These are phyloP conservation scores for Ammodytes dubius DNA, from an alignment of 2,113 vertebrate genomes.

Conservation along the genomic window DNA sequence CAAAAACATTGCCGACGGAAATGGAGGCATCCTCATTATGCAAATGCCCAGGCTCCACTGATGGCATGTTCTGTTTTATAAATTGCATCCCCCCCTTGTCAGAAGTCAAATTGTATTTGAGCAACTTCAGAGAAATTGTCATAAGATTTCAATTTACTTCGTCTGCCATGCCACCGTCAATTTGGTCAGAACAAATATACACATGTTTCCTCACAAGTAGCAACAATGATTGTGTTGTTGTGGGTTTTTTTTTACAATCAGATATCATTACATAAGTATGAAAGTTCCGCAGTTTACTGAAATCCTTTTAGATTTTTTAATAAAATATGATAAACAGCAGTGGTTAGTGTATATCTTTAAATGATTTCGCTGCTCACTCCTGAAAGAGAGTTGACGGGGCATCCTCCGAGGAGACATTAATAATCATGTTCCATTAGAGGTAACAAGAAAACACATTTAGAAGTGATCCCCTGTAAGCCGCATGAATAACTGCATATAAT, in stretches of 20 bases:
- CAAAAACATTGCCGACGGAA: constrained; percentile 92
- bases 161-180: constrained; percentile 89
- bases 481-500: constrained; percentile 54
- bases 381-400: constrained; percentile 83
- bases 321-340: constrained; percentile 94
- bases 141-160: constrained; percentile 91
- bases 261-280: constrained; percentile 83
- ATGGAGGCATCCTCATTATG: constrained; percentile 96
- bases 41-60: constrained; percentile 89
- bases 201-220: constrained; percentile 88
- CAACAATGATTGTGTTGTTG: constrained; percentile 87
- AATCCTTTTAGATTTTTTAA: constrained; percentile 88
- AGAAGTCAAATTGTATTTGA: constrained; percentile 97
- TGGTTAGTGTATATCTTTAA: constrained; percentile 93
- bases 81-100: constrained; percentile 95
- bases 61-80: constrained; percentile 96
- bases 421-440: constrained; percentile 91
- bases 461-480: constrained; percentile 79
- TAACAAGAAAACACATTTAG: constrained; percentile 86
- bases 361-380: constrained; percentile 86
- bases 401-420: constrained; percentile 93
- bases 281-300: constrained; percentile 87
- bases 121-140: constrained; percentile 95
- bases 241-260: constrained; percentile 86
- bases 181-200: constrained; percentile 90